phyloP scores from a whole-genome alignment of 2,888 invertebrate species.

The Phrixothrix hirtus region DNA sequence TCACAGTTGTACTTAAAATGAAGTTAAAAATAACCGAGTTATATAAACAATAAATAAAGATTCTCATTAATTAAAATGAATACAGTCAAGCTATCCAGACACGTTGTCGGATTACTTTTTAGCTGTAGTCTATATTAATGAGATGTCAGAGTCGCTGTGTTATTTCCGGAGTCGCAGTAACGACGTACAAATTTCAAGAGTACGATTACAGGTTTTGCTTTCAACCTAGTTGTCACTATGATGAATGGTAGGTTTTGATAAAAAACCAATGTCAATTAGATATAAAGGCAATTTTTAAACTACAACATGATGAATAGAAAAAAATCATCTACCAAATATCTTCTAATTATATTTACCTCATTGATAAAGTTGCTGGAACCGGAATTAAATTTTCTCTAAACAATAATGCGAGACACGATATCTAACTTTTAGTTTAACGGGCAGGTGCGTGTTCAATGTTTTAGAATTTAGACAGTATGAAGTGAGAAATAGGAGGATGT shows the following conservation, averaged over 20 bases:
- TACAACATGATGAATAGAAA: too few species aligned
- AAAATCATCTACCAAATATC: too few species aligned
- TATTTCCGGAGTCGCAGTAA: conserved; percentile 22
- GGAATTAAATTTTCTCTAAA: too few species aligned
- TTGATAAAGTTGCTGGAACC: too few species aligned
- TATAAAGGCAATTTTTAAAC: too few species aligned
- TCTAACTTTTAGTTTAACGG: conserved; percentile 6
- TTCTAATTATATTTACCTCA: too few species aligned
- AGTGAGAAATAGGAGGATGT: conserved; percentile 15
- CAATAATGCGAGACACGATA: too few species aligned
- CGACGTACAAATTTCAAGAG: conserved; percentile 17
- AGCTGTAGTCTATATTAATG: conserved; percentile 25
- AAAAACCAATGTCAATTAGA: not conserved
- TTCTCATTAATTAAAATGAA: conserved; percentile 20
- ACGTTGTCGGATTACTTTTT: conserved; percentile 19
- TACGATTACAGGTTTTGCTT: conserved; percentile 19
- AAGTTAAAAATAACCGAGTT: conserved; percentile 4
- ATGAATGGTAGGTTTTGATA: conserved; percentile 11
- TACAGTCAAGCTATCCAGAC: conserved; percentile 13
- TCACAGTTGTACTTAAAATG: too few species aligned
- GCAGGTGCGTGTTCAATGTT: conserved; percentile 12
- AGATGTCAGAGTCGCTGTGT: conserved; percentile 21
- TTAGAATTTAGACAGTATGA: conserved; percentile 9
- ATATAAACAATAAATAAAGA: conserved; percentile 11
- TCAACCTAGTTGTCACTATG: conserved; percentile 17